Evolutionary conservation across 1,140 invertebrate genomes (phyloP).

Genomic region (Polypedilum vanderplanki): DNA sequence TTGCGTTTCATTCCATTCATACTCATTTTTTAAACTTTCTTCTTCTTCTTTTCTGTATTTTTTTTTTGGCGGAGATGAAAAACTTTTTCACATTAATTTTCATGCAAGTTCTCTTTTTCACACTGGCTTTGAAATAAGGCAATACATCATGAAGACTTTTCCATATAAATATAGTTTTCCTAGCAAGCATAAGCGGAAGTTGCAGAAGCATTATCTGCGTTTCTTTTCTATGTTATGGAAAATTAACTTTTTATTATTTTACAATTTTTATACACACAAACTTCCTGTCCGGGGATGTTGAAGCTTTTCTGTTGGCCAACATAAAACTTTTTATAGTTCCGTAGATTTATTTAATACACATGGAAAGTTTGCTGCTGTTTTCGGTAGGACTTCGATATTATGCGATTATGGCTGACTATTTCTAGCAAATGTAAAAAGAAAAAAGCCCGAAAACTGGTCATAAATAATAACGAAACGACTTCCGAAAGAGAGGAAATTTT

Average conservation of each 20-base stretch:
- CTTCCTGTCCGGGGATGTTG: neutral
- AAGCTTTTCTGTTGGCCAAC: neutral
- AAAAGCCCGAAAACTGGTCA: neutral
- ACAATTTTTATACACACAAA: conserved; percentile 9
- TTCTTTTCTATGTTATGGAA: neutral
- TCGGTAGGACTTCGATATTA: conserved; percentile 7
- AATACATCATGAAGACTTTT: neutral
- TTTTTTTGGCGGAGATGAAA: neutral
- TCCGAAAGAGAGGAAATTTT: conserved; percentile 5
- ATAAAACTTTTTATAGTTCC: conserved; percentile 9
- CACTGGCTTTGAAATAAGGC: conserved; percentile 6
- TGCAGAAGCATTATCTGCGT: neutral
- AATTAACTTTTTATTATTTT: conserved; percentile 15
- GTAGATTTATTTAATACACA: conserved; percentile 6
- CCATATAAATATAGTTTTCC: neutral
- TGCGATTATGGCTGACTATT: neutral
- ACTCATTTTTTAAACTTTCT: neutral
- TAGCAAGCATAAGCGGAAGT: neutral
- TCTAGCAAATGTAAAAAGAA: neutral
- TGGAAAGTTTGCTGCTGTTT: neutral
- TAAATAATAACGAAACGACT: conserved; percentile 27
- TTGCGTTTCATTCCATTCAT: neutral
- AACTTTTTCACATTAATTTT: conserved; percentile 29
- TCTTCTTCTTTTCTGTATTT: neutral
- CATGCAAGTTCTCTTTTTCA: conserved; percentile 15